These are phyloP conservation scores for Trinectes maculatus DNA, from an alignment of 2,113 vertebrate species.

Conservation along the genomic window DNA sequence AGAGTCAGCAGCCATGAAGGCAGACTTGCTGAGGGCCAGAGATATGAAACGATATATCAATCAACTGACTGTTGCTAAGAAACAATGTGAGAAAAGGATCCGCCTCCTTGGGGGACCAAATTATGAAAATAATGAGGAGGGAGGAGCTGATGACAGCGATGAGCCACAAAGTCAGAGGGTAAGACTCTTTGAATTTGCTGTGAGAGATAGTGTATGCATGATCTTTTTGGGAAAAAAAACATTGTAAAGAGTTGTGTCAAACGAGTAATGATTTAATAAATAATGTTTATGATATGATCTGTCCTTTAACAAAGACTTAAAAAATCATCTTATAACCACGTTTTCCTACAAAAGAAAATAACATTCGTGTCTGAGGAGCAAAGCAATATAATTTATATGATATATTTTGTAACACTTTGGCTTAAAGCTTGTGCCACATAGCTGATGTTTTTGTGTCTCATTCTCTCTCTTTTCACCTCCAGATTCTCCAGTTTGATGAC, in stretches of 20 bases:
- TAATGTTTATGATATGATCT: too few relatives aligned
- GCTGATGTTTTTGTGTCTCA: background rate
- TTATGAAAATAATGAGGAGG: slow-evolving; percentile 89
- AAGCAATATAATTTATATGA: background rate
- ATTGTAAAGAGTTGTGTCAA: too few relatives aligned
- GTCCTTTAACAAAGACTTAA: too few relatives aligned
- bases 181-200: slow-evolving; percentile 11
- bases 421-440: background rate
- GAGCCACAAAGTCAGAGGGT: slow-evolving; percentile 93
- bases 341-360: too few relatives aligned
- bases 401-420: background rate
- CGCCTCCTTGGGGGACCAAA: slow-evolving; percentile 90
- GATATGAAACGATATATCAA: slow-evolving; percentile 99
- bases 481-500: slow-evolving; percentile 98
- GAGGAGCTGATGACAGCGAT: slow-evolving; percentile 85
- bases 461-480: slow-evolving; percentile 12
- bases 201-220: too few relatives aligned
- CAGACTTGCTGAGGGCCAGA: slow-evolving; percentile 92
- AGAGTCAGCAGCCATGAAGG: slow-evolving; percentile 96
- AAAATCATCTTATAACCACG: too few relatives aligned
- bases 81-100: slow-evolving; percentile 97
- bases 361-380: background rate
- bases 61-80: slow-evolving; percentile 98
- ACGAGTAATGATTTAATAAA: too few relatives aligned
- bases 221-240: too few relatives aligned